Evolutionary conservation across 2,113 vertebrate species (phyloP), one percentile per base, ranked within the genome.

Genomic region (Sisor rabdophorus): DNA sequence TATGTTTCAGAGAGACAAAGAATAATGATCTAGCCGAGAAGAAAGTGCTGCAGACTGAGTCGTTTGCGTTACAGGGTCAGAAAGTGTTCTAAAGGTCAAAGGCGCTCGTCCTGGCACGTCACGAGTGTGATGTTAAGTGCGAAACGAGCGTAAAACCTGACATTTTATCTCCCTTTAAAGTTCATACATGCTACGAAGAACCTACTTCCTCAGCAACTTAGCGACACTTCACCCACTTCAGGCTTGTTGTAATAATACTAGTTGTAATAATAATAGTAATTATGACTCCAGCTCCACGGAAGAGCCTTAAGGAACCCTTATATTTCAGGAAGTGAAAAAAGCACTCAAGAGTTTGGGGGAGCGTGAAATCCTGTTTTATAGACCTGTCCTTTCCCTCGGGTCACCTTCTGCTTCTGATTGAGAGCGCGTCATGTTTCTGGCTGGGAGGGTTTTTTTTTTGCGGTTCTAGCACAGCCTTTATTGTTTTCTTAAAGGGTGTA

Each of bases 401-500:
- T 71, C 73, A 65, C 40, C 67, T 71, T 44, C 65, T 75, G 56
- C 56, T 55, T 63, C 58, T 76, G 79, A 75, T 76, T 48, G 60
- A 63, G 52, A 63, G 50, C 60, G 68, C 32, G 48, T 72, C 48
- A 15, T 78, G 73, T 81, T 67, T 83, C 50, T 76, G 79, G 75
- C 69, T 68, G 67, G n/a, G 65, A 10, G 54, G 11, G 36, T 16
- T 55, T 69, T 67, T 47, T 65, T 67, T 67, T 74, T 16, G 56
- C 53, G 20, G 71, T 74, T 71, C 78, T 44, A 30, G 82, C 81
- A 76, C 20, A 64, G 55, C 58, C 81, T 79, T 82, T 76, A 72
- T 86, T 91, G 88, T 90, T 90, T 73, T 90, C 85, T 76, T 87
- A 85, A 82, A 87, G 88, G 89, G 89, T 90, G 89, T 88, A 87